These are phyloP conservation scores for Hypena proboscidalis DNA, from an alignment of 2,888 invertebrate species.

Conservation along the genomic window DNA sequence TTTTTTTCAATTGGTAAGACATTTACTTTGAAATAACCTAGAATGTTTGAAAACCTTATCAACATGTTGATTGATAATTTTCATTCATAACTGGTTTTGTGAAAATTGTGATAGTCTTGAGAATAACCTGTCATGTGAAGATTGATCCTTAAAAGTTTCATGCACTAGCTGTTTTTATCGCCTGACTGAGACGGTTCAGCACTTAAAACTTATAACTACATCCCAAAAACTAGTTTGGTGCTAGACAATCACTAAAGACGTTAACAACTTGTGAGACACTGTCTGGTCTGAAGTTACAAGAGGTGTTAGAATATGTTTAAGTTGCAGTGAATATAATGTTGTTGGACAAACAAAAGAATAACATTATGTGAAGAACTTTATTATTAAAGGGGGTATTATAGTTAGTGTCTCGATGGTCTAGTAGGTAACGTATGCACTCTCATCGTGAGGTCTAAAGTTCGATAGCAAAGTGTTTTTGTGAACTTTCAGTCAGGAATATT, in stretches of 20 bases:
- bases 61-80: constrained; percentile 57
- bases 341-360: constrained; percentile 3
- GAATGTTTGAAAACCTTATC: too few species aligned
- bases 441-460: too few species aligned
- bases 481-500: too few species aligned
- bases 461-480: too few species aligned
- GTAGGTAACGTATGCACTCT: too few species aligned
- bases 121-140: not conserved
- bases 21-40: too few species aligned
- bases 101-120: constrained; percentile 22
- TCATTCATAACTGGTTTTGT: constrained; percentile 47
- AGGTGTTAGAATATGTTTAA: not conserved
- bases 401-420: too few species aligned
- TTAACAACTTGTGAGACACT: constrained; percentile 16
- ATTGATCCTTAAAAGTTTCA: constrained; percentile 4
- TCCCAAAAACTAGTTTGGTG: constrained; percentile 3
- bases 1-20: too few species aligned
- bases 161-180: constrained; percentile 2
- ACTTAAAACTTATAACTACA: constrained; percentile 10
- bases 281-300: constrained; percentile 25
- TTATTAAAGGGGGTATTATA: too few species aligned
- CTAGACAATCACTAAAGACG: constrained; percentile 7
- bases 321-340: constrained; percentile 7
- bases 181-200: too few species aligned
- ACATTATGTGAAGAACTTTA: not conserved